Conservation (phyloP, 1,140 invertebrate species). For the Mamestra configurata region DNA sequence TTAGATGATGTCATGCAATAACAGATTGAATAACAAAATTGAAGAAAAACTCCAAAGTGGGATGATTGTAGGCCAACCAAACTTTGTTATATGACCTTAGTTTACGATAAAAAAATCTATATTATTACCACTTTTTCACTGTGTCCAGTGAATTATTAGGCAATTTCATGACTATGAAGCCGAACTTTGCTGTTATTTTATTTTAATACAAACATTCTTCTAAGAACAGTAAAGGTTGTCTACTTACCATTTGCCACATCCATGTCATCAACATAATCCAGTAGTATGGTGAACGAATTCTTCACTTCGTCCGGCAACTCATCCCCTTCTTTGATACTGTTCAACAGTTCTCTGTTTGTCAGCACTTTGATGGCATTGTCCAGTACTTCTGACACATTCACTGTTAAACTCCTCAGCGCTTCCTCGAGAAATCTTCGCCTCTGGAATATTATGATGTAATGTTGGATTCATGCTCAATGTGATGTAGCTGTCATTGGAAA, state of each 20-base stretch:
- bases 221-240: conserved; percentile 29
- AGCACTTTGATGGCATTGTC: conserved; percentile 89
- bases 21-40: no score
- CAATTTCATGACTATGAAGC: no score
- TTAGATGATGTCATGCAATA: no score
- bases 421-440: conserved; percentile 91
- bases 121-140: no score
- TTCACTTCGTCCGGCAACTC: conserved; percentile 88
- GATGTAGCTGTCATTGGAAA: no score
- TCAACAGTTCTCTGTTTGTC: conserved; percentile 84
- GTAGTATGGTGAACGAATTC: conserved; percentile 89
- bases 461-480: no score
- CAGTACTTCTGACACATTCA: conserved; percentile 90
- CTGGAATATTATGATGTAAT: conserved; percentile 82
- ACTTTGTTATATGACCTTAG: no score
- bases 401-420: conserved; percentile 90
- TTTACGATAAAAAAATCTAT: not conserved
- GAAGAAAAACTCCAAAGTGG: no score
- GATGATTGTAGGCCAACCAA: no score
- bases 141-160: no score
- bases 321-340: conserved; percentile 84
- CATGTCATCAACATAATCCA: conserved; percentile 91
- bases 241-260: conserved; percentile 92
- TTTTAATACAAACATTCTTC: no score
- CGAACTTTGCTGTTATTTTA: no score